phyloP scores from a whole-genome alignment of 2,113 vertebrate genomes.

The Nothobranchius kuhntae region DNA sequence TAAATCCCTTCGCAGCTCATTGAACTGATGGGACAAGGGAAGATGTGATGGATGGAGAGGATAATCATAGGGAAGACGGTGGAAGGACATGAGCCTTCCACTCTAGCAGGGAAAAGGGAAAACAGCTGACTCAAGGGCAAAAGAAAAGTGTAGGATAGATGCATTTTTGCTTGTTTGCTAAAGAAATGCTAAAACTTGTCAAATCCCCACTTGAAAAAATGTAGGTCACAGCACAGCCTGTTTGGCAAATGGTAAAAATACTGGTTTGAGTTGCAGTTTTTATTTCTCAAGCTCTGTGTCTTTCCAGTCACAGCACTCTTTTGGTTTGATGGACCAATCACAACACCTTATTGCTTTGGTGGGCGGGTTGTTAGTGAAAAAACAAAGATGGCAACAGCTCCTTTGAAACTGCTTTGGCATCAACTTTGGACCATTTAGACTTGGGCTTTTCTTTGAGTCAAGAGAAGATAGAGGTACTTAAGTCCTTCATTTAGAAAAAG shows the following conservation, averaged over 20 bases:
- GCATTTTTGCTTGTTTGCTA: constrained; percentile 3
- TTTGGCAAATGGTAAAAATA: background rate
- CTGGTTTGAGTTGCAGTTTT: background rate
- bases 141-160: constrained; percentile 5
- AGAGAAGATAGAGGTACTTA: no score
- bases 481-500: no score
- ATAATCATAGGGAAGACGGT: constrained; percentile 17
- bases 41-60: constrained; percentile 52
- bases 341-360: no score
- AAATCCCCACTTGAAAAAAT: background rate
- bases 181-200: no score
- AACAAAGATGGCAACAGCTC: no score
- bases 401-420: no score
- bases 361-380: no score
- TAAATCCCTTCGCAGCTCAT: constrained; percentile 50
- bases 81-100: constrained; percentile 12
- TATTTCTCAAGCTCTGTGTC: no score
- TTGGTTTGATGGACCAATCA: no score
- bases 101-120: constrained; percentile 5
- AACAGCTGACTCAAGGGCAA: constrained; percentile 25
- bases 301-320: no score
- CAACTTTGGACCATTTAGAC: no score
- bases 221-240: constrained; percentile 6
- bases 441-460: no score
- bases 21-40: constrained; percentile 33